phyloP scores from a whole-genome alignment of 2,797 vertebrate genomes.

The Eleutherodactylus coqui region DNA sequence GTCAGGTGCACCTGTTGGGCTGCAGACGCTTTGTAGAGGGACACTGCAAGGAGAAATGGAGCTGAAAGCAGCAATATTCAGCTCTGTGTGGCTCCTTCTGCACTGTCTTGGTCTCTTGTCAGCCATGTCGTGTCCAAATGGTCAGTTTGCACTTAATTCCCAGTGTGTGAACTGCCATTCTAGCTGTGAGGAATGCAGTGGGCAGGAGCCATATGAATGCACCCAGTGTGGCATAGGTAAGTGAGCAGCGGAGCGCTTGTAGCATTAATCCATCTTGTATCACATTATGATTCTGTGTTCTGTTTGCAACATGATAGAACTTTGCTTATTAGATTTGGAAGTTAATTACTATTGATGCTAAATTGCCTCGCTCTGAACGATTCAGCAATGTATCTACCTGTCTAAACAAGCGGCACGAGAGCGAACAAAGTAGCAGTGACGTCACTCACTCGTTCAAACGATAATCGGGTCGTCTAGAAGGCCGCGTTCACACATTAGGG shows the following conservation, averaged over 20 bases:
- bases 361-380: neutral
- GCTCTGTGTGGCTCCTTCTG: constrained; percentile 9
- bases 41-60: constrained; percentile 29
- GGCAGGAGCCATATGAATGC: constrained; percentile 82
- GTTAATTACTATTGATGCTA: neutral
- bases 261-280: neutral
- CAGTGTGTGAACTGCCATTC: constrained; percentile 83
- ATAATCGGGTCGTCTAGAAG: too few relatives aligned
- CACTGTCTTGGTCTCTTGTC: constrained; percentile 38
- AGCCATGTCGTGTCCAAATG: constrained; percentile 73
- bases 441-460: too few relatives aligned
- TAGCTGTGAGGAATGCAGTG: constrained; percentile 80
- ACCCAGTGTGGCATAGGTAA: constrained; percentile 82
- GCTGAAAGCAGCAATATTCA: constrained; percentile 14
- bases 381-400: too few relatives aligned
- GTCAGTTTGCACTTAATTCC: constrained; percentile 77
- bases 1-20: constrained; percentile 53
- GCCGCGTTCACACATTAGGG: neutral
- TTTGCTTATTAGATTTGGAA: neutral
- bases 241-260: constrained; percentile 46
- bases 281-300: neutral
- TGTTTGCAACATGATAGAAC: neutral
- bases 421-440: too few relatives aligned
- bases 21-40: neutral
- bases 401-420: too few relatives aligned